Evolutionary conservation across 2,113 vertebrate genomes (phyloP).

Genomic region (Cavia porcellus): DNA sequence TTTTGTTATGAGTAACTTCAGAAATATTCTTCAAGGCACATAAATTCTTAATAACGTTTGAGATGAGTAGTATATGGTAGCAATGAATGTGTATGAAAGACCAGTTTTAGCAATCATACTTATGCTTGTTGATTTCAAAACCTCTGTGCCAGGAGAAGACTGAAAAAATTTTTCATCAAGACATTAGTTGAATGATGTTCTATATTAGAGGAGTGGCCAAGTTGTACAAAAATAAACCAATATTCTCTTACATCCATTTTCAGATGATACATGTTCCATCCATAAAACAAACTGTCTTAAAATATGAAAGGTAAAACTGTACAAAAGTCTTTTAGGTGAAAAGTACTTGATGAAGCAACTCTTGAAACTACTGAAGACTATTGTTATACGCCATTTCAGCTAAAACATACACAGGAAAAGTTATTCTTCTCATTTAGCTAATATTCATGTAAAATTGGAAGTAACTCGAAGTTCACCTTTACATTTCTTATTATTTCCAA

Average conservation of each 20-base stretch:
- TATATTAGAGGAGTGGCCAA: not conserved
- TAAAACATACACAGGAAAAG: not conserved
- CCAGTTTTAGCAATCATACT: not conserved
- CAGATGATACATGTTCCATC: not conserved
- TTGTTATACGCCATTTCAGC: not conserved
- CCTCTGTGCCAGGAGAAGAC: not conserved
- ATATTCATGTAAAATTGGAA: not conserved
- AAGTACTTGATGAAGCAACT: not conserved
- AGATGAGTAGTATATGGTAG: not conserved
- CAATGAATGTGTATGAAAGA: not conserved
- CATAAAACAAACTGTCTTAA: not conserved
- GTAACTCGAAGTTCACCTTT: not conserved
- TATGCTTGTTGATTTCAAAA: slow-evolving; percentile 46
- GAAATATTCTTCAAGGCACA: slow-evolving; percentile 26
- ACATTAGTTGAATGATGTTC: not conserved
- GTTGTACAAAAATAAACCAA: not conserved
- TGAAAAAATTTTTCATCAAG: not conserved
- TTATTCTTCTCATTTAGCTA: not conserved
- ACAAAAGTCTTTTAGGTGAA: not conserved
- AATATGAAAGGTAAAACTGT: not conserved
- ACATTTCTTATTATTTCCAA: slow-evolving; percentile 19
- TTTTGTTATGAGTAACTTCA: slow-evolving; percentile 2
- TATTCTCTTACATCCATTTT: not conserved
- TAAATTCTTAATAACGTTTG: slow-evolving; percentile 46
- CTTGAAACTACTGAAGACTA: not conserved